phyloP scores from a whole-genome alignment of 2,888 invertebrate species.

The Saturnia pavonia region DNA sequence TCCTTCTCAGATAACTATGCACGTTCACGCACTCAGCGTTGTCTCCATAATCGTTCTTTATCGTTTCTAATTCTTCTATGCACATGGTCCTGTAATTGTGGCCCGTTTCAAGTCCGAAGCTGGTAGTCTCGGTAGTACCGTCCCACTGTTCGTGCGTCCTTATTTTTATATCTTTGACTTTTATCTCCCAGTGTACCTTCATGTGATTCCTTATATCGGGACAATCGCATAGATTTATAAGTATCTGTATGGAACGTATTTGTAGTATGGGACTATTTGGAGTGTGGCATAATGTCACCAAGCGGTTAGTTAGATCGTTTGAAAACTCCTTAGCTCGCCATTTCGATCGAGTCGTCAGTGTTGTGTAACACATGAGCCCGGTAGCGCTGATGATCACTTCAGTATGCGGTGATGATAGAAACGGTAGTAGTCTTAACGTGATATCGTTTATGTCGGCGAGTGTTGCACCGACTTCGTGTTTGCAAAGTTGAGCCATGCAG shows the following conservation, averaged over 20 bases:
- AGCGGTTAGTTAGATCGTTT: constrained; percentile 47
- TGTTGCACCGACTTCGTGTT: constrained; percentile 59
- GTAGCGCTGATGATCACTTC: constrained; percentile 57
- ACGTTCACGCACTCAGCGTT: constrained; percentile 56
- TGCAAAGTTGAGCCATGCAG: constrained; percentile 65
- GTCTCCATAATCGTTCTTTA: constrained; percentile 61
- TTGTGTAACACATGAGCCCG: constrained; percentile 59
- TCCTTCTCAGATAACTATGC: constrained; percentile 55
- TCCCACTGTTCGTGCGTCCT: constrained; percentile 65
- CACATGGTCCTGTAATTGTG: constrained; percentile 68
- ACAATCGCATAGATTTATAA: constrained; percentile 70
- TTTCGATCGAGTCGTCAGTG: constrained; percentile 63
- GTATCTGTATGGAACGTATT: constrained; percentile 55
- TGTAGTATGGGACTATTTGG: constrained; percentile 60
- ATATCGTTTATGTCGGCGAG: constrained; percentile 65
- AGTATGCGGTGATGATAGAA: constrained; percentile 38
- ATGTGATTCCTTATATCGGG: constrained; percentile 64
- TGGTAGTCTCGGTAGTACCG: constrained; percentile 58
- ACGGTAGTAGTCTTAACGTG: constrained; percentile 46
- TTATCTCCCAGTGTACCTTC: constrained; percentile 50
- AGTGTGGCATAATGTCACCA: constrained; percentile 48
- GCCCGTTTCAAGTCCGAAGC: constrained; percentile 56
- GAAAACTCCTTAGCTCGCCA: constrained; percentile 67
- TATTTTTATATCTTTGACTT: constrained; percentile 46
- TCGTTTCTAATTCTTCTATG: constrained; percentile 59